These are phyloP conservation scores for Oncorhynchus mykiss DNA, from an alignment of 2,113 vertebrate genomes.

Conservation along the genomic window DNA sequence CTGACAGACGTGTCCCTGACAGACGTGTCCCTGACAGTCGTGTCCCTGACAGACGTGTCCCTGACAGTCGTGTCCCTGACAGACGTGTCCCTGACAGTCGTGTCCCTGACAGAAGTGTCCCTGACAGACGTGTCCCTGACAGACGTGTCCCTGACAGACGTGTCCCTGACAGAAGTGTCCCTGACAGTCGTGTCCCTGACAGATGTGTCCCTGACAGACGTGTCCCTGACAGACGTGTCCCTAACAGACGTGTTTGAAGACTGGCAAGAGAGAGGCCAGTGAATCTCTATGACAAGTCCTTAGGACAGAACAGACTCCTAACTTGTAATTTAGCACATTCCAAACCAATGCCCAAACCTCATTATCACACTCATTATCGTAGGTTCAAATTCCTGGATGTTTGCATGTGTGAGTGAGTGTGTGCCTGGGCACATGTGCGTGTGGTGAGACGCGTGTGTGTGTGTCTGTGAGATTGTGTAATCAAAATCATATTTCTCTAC, in stretches of 20 bases:
- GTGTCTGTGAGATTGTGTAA: slow-evolving; percentile 19
- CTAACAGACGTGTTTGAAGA: not conserved
- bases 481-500: slow-evolving; percentile 9
- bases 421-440: too few species aligned
- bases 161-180: too few species aligned
- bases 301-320: not conserved
- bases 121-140: not conserved
- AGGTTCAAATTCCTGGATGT: not conserved
- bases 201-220: too few species aligned
- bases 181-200: too few species aligned
- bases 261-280: too few species aligned
- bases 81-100: not conserved
- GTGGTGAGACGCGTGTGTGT: not conserved
- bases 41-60: too few species aligned
- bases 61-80: not conserved
- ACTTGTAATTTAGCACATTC: not conserved
- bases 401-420: not conserved
- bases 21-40: too few species aligned
- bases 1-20: not conserved
- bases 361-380: too few species aligned
- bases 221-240: not conserved
- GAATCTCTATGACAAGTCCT: too few species aligned
- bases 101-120: too few species aligned
- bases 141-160: not conserved
- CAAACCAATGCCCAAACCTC: not conserved